These are phyloP conservation scores for Hymenopus coronatus DNA, from an alignment of 2,888 invertebrate genomes.

Conservation along the genomic window DNA sequence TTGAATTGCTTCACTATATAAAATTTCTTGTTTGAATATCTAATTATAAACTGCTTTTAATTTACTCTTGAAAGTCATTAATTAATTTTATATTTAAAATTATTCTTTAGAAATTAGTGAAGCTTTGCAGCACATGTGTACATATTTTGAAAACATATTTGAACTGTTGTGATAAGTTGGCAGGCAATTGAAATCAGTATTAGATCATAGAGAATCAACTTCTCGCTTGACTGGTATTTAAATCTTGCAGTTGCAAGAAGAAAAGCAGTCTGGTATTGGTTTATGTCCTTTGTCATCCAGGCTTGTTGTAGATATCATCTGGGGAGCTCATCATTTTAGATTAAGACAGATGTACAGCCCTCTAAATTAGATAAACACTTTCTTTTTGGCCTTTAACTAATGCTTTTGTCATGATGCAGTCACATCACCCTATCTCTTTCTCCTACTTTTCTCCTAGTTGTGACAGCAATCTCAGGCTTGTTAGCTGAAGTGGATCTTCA, in stretches of 20 bases:
- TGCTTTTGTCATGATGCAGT: not conserved
- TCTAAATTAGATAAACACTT: not conserved
- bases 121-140: not conserved
- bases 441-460: constrained; percentile 55
- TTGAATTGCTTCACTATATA: too few relatives aligned
- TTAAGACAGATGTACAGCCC: not conserved
- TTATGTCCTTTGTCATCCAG: constrained; percentile 8
- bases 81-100: too few relatives aligned
- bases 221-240: not conserved
- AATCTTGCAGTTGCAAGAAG: not conserved
- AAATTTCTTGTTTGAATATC: too few relatives aligned
- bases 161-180: too few relatives aligned
- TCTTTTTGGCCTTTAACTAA: not conserved
- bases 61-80: too few relatives aligned
- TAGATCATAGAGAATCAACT: not conserved
- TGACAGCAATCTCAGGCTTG: constrained; percentile 76
- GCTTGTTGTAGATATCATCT: constrained; percentile 13
- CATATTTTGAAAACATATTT: not conserved
- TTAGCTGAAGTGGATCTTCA: constrained; percentile 77
- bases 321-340: not conserved
- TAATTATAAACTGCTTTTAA: too few relatives aligned
- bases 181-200: too few relatives aligned
- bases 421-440: constrained; percentile 10
- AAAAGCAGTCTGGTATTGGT: not conserved
- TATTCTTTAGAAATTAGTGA: too few relatives aligned